Evolutionary conservation across 2,113 vertebrate genomes (phyloP), one percentile per base, ranked within the genome.

Genomic region (Cynocephalus volans): DNA sequence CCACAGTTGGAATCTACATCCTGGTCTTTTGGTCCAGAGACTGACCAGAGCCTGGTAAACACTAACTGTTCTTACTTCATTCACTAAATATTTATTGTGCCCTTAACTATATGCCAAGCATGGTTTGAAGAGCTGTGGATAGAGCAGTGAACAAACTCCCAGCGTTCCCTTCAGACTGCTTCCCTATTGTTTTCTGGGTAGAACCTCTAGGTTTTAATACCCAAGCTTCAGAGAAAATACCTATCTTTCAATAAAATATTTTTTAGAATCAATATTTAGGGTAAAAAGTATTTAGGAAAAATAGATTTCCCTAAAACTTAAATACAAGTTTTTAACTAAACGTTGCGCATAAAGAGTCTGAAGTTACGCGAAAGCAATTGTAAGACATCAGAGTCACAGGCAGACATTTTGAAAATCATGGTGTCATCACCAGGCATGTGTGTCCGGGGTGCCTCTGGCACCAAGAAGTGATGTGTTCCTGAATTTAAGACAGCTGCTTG

Each of bases 261-360:
- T 77, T 81, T 90, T 60, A 96, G 6, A 70, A 79, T 84, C 31
- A 81, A 36, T 69, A 95, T 62, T 41, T 96, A 83, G 9, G 18
- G 31, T 4, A 23, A 41, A 67, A 88, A 24, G 0, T 19, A 89
- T 69, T 84, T 88, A 17, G 12, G 36, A 80, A 84, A 56, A 62
- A 73, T 56, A 28, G 36, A 23, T 67, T 56, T 69, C 28, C 28
- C 67, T 82, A 54, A 94, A 84, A 82, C 9, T 81, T 24, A 60
- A 88, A 80, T 75, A 19, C 11, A 67, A 67, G 28, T 45, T 80
- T 92, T 94, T 88, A 60, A 73, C 18, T 65, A 88, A 90, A 64
- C 14, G 54, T 58, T 86, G 28, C 72, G 5, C 23, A 72, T 58
- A 21, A 62, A 75, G 3, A 69, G 11, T 79, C 54, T 93, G 21